Percentiles rank a stretch among this genome's conserved stretches.
Conservation (phyloP, 1,140 invertebrate species). For the Sitophilus oryzae region DNA sequence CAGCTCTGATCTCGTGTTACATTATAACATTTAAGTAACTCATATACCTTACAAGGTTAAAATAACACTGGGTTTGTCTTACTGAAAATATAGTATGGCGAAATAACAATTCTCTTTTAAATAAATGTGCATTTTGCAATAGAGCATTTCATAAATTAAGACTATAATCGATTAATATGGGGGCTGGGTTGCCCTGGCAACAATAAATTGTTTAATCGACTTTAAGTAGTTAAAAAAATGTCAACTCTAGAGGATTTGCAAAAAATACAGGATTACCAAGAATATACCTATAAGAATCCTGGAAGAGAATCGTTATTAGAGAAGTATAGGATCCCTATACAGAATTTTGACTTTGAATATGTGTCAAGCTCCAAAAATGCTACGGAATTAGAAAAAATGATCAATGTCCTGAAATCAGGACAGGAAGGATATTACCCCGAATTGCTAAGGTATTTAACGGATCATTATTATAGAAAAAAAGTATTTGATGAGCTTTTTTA, state of each 20-base stretch:
- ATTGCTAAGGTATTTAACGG: conserved; percentile 50
- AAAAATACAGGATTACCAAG: conserved; percentile 11
- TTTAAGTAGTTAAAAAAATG: conserved; percentile 4
- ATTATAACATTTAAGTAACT: background rate
- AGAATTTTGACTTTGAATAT: conserved; percentile 55
- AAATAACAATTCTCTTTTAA: background rate
- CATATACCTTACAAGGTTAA: background rate
- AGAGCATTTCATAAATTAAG: too few relatives aligned
- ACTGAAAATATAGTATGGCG: background rate
- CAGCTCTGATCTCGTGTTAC: background rate
- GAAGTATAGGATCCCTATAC: conserved; percentile 54
- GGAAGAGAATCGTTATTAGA: conserved; percentile 25
- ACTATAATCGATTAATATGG: too few relatives aligned
- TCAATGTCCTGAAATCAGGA: conserved; percentile 57
- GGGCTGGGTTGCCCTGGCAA: background rate
- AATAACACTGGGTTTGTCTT: background rate
- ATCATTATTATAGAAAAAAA: too few relatives aligned
- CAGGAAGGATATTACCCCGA: conserved; percentile 63
- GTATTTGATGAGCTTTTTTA: conserved; percentile 23
- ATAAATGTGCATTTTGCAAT: background rate
- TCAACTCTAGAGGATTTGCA: conserved; percentile 21
- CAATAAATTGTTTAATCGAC: background rate
- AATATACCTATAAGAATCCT: conserved; percentile 2
- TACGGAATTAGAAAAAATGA: conserved; percentile 55
- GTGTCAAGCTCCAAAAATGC: conserved; percentile 49